Evolutionary conservation across 2,888 invertebrate species (phyloP).

Genomic region (Papilio elwesi): DNA sequence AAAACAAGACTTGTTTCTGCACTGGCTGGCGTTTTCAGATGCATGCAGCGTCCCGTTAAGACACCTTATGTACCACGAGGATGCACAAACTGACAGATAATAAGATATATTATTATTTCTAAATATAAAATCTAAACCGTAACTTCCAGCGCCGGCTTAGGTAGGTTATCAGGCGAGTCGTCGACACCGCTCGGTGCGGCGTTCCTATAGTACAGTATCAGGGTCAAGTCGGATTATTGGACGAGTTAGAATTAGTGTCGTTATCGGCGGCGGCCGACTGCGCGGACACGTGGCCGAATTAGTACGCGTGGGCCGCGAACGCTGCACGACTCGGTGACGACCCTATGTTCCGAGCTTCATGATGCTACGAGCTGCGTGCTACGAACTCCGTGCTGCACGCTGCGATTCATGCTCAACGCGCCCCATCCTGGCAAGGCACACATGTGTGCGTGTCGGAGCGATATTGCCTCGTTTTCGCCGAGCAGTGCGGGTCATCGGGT

Average conservation of each 20-base stretch:
- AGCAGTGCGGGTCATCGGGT: slow-evolving; percentile 37
- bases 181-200: background rate
- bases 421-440: background rate
- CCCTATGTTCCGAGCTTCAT: too few species aligned
- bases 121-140: too few species aligned
- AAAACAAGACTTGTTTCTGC: too few species aligned
- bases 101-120: too few species aligned
- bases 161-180: too few species aligned
- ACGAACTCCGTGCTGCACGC: background rate
- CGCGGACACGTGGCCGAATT: background rate
- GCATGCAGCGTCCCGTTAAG: too few species aligned
- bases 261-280: background rate
- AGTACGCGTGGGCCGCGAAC: background rate
- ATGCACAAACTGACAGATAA: too few species aligned
- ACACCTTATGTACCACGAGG: too few species aligned
- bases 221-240: background rate
- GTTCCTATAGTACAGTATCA: background rate
- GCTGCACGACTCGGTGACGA: too few species aligned
- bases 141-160: too few species aligned
- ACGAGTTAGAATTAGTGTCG: slow-evolving; percentile 1
- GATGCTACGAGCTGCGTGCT: background rate
- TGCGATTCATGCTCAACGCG: background rate
- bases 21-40: too few species aligned
- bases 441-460: background rate
- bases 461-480: slow-evolving; percentile 40